Evolutionary conservation across 2,888 invertebrate species (phyloP), one percentile per base, ranked within the genome.

Genomic region (Caenorhabditis doughertyi): DNA sequence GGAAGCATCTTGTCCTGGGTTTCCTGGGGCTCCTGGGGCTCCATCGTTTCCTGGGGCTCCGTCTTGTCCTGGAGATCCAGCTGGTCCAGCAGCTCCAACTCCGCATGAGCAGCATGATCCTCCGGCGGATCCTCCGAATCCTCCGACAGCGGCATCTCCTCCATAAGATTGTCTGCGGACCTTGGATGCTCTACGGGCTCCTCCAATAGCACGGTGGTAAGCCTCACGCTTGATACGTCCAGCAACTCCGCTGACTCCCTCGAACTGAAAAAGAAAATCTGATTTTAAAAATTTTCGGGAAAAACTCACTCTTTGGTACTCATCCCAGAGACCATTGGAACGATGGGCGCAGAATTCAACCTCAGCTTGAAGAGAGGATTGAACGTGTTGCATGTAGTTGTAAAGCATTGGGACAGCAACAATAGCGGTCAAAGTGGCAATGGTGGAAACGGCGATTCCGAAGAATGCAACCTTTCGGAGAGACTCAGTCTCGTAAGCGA

Each of bases 341-440:
- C 88, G 77, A 81, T 87, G 86, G 32, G 80, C 79, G 77, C 88
- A 88, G 85, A 87, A 87, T 67, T 86, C 84, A 60, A 88, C 85
- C 65, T 88, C 87, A 42, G 84, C 80, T 64, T 88, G 84, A 44
- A 88, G 85, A 32, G 85, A 84, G 18, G 87, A 85, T 76, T 88
- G 88, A 42, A 88, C 86, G 77, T 84, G 83, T 80, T 88, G 88
- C 85, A 88, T 84, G 81, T 88, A 88, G 85, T 88, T 87, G 84
- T 87, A 88, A 49, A 88, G 76, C 87, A 88, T 86, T 53, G 88
- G 88, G 18, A 88, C 86, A 51, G 85, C 87, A 60, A 88, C 79
- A 68, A 88, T 86, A 53, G 87, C 87, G 29, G 87, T 85, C 72
- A 87, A 58, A 25, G 87, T 88, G 65, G 88, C 88, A 27, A 88